These are phyloP conservation scores for Panurus biarmicus DNA, from an alignment of 2,113 vertebrate genomes.

Conservation along the genomic window DNA sequence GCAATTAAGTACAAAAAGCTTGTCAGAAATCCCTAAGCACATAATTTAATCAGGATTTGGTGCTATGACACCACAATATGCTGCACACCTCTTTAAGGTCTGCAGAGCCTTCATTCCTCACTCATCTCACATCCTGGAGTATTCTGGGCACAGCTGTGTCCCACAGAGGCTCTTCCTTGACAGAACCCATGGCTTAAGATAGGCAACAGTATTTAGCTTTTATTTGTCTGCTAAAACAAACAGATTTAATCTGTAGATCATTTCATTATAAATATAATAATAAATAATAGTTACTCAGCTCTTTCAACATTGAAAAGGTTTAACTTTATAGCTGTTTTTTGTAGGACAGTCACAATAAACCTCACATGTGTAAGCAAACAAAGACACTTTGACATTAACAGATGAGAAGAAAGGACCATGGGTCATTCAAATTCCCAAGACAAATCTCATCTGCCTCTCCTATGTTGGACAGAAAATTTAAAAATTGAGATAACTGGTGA, in stretches of 20 bases:
- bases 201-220: not conserved
- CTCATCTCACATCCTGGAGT: not conserved
- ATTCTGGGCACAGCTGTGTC: not conserved
- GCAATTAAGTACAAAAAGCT: not conserved
- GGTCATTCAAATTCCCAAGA: not conserved
- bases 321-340: not conserved
- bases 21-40: conserved; percentile 25
- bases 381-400: not conserved
- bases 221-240: not conserved
- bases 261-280: not conserved
- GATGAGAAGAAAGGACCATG: not conserved
- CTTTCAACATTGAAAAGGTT: not conserved
- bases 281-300: not conserved
- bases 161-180: not conserved
- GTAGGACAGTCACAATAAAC: not conserved
- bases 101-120: not conserved
- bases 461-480: not conserved
- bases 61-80: not conserved
- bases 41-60: conserved; percentile 18
- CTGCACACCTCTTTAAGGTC: not conserved
- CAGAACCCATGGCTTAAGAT: not conserved
- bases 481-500: not conserved
- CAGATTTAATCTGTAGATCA: not conserved
- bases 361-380: not conserved
- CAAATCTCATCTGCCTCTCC: not conserved